Percentiles rank a stretch among this genome's conserved stretches.
phyloP scores from a whole-genome alignment of 2,113 vertebrate species.

The Varanus komodoensis region DNA sequence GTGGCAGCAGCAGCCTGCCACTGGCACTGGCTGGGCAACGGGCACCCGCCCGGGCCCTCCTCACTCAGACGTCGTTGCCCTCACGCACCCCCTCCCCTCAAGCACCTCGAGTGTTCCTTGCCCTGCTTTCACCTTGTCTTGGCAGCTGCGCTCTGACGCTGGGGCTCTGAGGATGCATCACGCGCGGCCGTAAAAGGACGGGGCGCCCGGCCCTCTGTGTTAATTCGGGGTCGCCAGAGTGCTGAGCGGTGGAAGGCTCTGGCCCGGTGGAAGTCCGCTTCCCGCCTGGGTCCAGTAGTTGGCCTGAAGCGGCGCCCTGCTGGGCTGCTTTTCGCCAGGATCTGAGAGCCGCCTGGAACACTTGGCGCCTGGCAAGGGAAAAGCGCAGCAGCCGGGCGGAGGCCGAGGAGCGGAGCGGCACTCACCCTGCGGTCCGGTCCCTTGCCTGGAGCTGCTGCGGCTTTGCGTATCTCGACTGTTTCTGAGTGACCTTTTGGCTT shows the following conservation, averaged over 20 bases:
- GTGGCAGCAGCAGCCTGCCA: not conserved
- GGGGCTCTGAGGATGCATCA: not conserved
- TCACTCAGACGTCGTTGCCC: too few relatives aligned
- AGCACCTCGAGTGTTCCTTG: too few relatives aligned
- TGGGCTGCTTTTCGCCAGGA: not conserved
- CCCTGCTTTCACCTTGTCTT: not conserved
- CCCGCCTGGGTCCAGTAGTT: too few relatives aligned
- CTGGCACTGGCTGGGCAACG: not conserved
- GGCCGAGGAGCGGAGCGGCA: too few relatives aligned
- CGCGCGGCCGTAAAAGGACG: not conserved
- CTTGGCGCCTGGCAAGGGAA: not conserved
- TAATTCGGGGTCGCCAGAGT: not conserved
- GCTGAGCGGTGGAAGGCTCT: too few relatives aligned
- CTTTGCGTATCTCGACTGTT: not conserved
- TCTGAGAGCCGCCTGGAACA: too few relatives aligned
- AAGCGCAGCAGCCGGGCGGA: too few relatives aligned
- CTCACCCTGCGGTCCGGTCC: too few relatives aligned
- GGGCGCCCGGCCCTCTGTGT: not conserved
- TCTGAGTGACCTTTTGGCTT: too few relatives aligned
- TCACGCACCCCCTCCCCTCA: too few relatives aligned
- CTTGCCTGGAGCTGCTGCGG: not conserved
- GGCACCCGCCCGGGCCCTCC: too few relatives aligned
- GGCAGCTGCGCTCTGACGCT: rapidly evolving
- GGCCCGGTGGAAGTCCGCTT: not conserved
- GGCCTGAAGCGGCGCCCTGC: not conserved